Evolutionary conservation across 2,797 vertebrate species (phyloP).

Genomic region (Remorina albescens): DNA sequence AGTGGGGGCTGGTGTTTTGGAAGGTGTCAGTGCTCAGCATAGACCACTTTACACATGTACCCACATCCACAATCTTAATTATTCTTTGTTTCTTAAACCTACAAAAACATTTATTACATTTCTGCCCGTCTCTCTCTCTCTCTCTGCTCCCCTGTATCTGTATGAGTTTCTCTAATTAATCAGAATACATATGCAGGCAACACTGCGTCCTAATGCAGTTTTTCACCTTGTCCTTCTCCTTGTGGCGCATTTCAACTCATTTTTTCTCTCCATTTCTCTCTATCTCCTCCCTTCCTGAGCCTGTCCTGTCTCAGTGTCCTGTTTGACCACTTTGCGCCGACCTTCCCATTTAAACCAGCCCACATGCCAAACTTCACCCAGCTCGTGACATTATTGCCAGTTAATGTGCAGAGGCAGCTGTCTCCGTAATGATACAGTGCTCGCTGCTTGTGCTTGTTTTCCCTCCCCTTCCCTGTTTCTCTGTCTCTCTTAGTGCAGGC

Average conservation of each 20-base stretch:
- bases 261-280: not conserved
- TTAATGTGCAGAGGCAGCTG: conserved; percentile 70
- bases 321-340: conserved; percentile 49
- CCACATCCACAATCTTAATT: conserved; percentile 23
- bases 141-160: not conserved
- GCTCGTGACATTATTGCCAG: conserved; percentile 53
- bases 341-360: conserved; percentile 50
- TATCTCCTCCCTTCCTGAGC: not conserved
- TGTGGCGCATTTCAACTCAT: conserved; percentile 5
- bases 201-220: conserved; percentile 19
- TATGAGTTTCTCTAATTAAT: conserved; percentile 36
- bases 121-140: not conserved
- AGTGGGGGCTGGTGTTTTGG: conserved; percentile 57
- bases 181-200: conserved; percentile 28
- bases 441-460: conserved; percentile 44
- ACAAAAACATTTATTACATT: conserved; percentile 9
- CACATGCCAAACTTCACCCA: conserved; percentile 35
- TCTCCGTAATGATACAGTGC: conserved; percentile 59
- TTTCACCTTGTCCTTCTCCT: conserved; percentile 50
- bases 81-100: conserved; percentile 43
- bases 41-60: conserved; percentile 28
- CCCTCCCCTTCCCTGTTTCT: conserved; percentile 26
- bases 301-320: conserved; percentile 16
- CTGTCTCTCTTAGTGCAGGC: conserved; percentile 44
- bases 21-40: conserved; percentile 62